Evolutionary conservation across 2,113 vertebrate species (phyloP), one percentile per base, ranked within the genome.

Genomic region (Chunga burmeisteri): DNA sequence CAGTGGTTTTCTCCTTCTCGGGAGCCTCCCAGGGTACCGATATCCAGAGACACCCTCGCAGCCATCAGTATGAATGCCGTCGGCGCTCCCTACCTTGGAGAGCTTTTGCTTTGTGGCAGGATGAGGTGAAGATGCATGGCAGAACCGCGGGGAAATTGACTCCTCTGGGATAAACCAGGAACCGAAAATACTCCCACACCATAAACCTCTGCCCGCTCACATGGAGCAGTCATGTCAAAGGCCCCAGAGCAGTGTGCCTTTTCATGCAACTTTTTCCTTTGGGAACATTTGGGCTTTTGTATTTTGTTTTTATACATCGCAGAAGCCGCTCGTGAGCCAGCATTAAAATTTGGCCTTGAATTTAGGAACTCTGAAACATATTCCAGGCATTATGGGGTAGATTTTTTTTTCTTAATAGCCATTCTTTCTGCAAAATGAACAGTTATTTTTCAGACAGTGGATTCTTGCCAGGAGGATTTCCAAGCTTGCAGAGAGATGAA

Each of bases 1-100:
- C 19, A 40, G 71, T 16, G n/a, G 66, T 79, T 89, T 81, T 77
- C 58, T 86, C 16, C 13, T 70, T 47, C 58, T 80, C 2, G 2
- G 25, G 26, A 32, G 72, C 59, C 34, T 13, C 42, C 14, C 0
- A 0, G 14, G n/a, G 26, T 50, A n/a, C 23, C 34, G 6, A 3
- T 59, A 50, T 52, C 36, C 32, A 72, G 78, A 70, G 46, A 67
- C 81, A 52, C 11, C 38, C 30, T 68, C 5, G 1, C 20, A 42
- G 56, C 67, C 59, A 27, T 72, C 2, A 0, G 13, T 40, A 10
- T 44, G 63, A 86, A 20, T 5, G 2, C 27, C 14, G 2, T 4
- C 82, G 74, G 44, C 56, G 27, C 27, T 90, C 53, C 49, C 53
- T 59, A 2, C 17, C 27, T n/a, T 63, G 88, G 30, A 84, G 42